Conservation (phyloP, 2,113 vertebrate species). For the Dermatemys mawii region DNA sequence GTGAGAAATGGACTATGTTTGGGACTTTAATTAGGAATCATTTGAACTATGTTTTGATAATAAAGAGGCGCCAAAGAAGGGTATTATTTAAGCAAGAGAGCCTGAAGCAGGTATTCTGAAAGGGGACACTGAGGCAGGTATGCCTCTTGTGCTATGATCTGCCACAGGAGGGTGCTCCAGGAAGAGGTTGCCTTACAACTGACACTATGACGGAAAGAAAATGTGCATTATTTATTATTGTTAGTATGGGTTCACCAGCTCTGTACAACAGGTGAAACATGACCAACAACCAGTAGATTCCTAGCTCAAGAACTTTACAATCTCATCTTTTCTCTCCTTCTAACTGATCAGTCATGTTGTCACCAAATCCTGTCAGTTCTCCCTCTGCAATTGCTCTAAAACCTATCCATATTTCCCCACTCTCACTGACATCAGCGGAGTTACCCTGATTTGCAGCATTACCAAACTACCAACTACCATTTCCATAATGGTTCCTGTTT, state of each 20-base stretch:
- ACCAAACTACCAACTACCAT: background rate
- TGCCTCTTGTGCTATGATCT: too few relatives aligned
- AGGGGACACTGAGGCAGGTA: too few relatives aligned
- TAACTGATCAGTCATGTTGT: background rate
- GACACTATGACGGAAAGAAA: background rate
- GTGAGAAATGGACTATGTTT: too few relatives aligned
- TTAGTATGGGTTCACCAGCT: background rate
- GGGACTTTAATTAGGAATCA: too few relatives aligned
- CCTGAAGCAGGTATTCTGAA: too few relatives aligned
- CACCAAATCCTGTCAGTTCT: slow-evolving; percentile 7
- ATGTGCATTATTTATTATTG: background rate
- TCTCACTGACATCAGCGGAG: slow-evolving; percentile 6
- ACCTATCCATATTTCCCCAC: background rate
- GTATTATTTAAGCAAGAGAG: too few relatives aligned
- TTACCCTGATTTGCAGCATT: background rate
- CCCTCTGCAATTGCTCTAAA: background rate
- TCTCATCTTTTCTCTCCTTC: background rate
- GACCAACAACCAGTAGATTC: background rate
- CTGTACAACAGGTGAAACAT: slow-evolving; percentile 22
- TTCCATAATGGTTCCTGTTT: background rate
- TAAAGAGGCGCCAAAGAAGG: too few relatives aligned
- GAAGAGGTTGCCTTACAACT: too few relatives aligned
- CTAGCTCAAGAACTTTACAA: background rate
- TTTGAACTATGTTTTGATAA: too few relatives aligned
- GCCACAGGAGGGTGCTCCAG: too few relatives aligned